Conservation (phyloP, 2,888 invertebrate species). For the Latrodectus elegans region DNA sequence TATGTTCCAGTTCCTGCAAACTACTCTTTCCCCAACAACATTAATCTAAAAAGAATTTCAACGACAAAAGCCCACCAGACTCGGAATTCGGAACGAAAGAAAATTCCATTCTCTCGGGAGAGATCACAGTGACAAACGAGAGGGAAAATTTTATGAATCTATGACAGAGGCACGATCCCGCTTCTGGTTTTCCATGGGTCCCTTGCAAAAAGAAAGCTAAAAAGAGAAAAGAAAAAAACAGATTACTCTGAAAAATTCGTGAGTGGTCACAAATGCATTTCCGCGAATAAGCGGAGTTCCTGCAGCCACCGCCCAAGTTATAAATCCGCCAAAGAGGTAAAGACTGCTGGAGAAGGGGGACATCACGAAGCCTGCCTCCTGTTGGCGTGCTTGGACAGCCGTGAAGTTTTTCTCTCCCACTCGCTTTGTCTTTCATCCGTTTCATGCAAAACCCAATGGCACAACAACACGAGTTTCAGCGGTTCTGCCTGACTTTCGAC, state of each 20-base stretch:
- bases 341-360: background rate
- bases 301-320: conserved; percentile 33
- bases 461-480: too few relatives aligned
- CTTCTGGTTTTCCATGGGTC: conserved; percentile 20
- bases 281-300: background rate
- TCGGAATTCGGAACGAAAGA: conserved; percentile 10
- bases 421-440: background rate
- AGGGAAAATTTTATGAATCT: too few relatives aligned
- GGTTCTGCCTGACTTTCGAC: too few relatives aligned
- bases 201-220: too few relatives aligned
- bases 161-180: background rate
- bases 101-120: conserved; percentile 21
- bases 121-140: too few relatives aligned
- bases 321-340: conserved; percentile 9
- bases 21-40: too few relatives aligned
- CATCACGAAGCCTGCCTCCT: conserved; percentile 26
- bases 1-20: too few relatives aligned
- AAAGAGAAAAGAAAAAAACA: too few relatives aligned
- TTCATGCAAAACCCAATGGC: too few relatives aligned
- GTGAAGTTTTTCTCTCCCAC: conserved; percentile 13
- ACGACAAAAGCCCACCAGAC: too few relatives aligned
- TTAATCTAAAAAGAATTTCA: too few relatives aligned
- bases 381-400: conserved; percentile 14
- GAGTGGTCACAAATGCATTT: conserved; percentile 23
- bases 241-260: conserved; percentile 13